Evolutionary conservation across 2,888 invertebrate genomes (phyloP).

Genomic region (Gryllus longicercus): DNA sequence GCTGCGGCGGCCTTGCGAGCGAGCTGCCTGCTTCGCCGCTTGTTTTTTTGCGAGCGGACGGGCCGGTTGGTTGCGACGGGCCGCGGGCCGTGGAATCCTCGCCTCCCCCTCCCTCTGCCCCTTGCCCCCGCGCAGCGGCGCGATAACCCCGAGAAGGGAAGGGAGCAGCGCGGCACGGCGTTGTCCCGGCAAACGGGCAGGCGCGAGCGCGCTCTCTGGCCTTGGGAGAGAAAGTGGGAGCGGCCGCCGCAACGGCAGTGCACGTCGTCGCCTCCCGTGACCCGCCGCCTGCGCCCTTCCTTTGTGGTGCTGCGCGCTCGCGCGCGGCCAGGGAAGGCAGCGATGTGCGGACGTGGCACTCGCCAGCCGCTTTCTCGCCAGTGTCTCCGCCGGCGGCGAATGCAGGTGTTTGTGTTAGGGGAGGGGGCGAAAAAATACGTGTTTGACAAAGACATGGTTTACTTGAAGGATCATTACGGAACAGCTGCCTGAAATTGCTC

Average conservation of each 20-base stretch:
- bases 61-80: not conserved
- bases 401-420: not conserved
- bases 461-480: no score
- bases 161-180: not conserved
- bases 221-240: not conserved
- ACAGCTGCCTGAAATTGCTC: no score
- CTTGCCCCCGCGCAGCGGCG: not conserved
- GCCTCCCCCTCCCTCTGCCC: not conserved
- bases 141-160: not conserved
- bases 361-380: not conserved
- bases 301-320: not conserved
- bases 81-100: conserved; percentile 4
- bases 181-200: not conserved
- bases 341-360: conserved; percentile 2
- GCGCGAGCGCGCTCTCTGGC: not conserved
- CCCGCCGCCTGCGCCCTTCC: not conserved
- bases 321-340: not conserved
- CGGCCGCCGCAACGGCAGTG: not conserved
- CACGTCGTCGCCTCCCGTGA: not conserved
- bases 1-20: not conserved
- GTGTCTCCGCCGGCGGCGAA: not conserved
- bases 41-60: not conserved
- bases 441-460: no score
- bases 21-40: not conserved
- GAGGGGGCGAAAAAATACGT: no score